Percentiles rank a stretch among this genome's conserved stretches.
Evolutionary conservation across 2,797 vertebrate species (phyloP).

Genomic region (Diglossa cyanea): DNA sequence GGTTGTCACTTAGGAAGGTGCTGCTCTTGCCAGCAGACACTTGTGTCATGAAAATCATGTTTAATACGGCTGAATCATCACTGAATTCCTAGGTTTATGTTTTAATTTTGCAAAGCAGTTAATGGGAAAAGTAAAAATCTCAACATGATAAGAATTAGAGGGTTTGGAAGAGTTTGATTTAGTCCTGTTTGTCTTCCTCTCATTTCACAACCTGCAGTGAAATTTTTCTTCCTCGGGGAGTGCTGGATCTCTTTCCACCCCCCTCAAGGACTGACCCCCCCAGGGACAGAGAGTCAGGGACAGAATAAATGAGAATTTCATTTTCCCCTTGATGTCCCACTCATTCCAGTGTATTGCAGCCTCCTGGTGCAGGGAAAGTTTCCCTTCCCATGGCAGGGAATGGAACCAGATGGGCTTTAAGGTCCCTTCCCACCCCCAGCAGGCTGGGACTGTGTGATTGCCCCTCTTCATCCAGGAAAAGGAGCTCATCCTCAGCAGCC

Average conservation of each 20-base stretch:
- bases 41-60: neutral
- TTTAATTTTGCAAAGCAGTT: neutral
- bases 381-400: neutral
- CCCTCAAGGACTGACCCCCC: fast-evolving
- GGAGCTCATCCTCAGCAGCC: neutral
- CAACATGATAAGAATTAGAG: neutral
- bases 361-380: neutral
- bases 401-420: neutral
- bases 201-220: neutral
- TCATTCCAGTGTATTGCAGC: neutral
- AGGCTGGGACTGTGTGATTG: neutral
- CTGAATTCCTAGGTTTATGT: neutral
- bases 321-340: neutral
- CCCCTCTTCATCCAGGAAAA: neutral
- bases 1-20: neutral
- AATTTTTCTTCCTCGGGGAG: neutral
- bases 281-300: neutral
- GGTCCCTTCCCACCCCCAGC: neutral
- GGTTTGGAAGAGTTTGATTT: neutral
- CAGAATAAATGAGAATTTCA: neutral
- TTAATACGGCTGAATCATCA: neutral
- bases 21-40: neutral
- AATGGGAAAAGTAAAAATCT: neutral
- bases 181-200: neutral
- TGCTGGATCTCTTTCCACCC: neutral